Evolutionary conservation across 2,113 vertebrate genomes (phyloP), one percentile per base, ranked within the genome.

Genomic region (Vombatus ursinus): DNA sequence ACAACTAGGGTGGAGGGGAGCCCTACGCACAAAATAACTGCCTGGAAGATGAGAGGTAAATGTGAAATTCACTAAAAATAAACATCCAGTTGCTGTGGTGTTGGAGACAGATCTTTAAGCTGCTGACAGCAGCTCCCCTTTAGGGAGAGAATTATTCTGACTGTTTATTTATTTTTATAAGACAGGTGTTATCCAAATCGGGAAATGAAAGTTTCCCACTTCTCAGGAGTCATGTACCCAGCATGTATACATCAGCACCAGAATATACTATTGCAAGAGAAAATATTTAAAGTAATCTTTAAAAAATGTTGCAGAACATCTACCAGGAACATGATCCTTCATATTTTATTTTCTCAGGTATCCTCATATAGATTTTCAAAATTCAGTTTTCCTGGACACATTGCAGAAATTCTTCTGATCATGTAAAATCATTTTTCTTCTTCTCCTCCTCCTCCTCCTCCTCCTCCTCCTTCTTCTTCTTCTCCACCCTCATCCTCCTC

Each of bases 161-260:
- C 95, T 89, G 84, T 91, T 50, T 89, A 96, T 95, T 95, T 98
- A 54, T 92, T 98, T 98, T 97, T 91, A 51, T 25, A 28, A 98
- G 44, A n/a, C 51, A 48, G 10, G 8, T 94, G 14, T 10, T 94
- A 93, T 51, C 6, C 24, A 77, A 26, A 51, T 25, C 49, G 10
- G 44, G 8, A 94, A 97, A 96, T 12, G 14, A 28, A 92, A 92
- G 47, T 3, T 25, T 95, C 24, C 50, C 51, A 94, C 94, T 96
- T 92, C 93, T 77, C 48, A 95, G 14, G 11, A 95, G 93, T 90
- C 48, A 37, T 47, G 54, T 89, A 37, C 19, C 92, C 8, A 51
- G 68, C 52, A 0, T 31, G 77, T 51, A 7, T 50, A 0, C 52
- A n/a, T 54, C 6, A 2, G 77, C 24, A 93, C 92, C 68, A 96